phyloP scores from a whole-genome alignment of 1,140 invertebrate species.

The Yoshiicerus persimilis region DNA sequence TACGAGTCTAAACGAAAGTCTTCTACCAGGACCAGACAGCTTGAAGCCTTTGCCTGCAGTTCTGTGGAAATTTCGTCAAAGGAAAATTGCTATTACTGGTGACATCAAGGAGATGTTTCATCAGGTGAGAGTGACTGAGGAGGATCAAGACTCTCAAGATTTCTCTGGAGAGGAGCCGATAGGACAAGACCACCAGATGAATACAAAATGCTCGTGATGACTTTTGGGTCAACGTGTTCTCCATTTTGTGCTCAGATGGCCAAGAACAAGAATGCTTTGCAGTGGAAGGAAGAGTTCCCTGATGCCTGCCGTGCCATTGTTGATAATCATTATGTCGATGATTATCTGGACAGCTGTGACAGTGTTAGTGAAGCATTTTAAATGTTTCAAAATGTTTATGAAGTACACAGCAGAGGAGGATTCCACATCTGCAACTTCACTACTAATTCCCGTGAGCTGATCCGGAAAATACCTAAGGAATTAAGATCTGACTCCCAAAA shows the following conservation, averaged over 20 bases:
- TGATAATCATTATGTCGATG: slow-evolving; percentile 41
- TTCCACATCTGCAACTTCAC: background rate
- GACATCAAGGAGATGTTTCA: background rate
- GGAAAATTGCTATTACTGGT: background rate
- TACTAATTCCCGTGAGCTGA: background rate
- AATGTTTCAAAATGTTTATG: background rate
- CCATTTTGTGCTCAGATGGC: slow-evolving; percentile 38
- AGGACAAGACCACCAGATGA: background rate
- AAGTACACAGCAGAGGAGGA: slow-evolving; percentile 2
- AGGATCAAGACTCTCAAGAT: slow-evolving; percentile 41
- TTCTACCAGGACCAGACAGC: slow-evolving; percentile 36
- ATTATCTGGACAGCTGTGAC: background rate
- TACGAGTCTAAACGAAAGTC: slow-evolving; percentile 10
- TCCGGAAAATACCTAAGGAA: background rate
- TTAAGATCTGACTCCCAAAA: background rate
- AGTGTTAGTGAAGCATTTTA: background rate
- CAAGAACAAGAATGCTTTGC: background rate
- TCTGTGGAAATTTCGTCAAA: slow-evolving; percentile 38
- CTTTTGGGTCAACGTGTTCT: slow-evolving; percentile 45
- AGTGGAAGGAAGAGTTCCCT: slow-evolving; percentile 3
- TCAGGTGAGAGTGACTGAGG: background rate
- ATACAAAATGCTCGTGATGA: slow-evolving; percentile 41
- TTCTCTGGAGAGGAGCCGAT: slow-evolving; percentile 45
- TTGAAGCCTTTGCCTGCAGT: background rate
- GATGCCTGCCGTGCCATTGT: background rate